Percentiles rank a stretch among this genome's conserved stretches.
phyloP scores from a whole-genome alignment of 2,888 invertebrate genomes.

The Seira ritae region DNA sequence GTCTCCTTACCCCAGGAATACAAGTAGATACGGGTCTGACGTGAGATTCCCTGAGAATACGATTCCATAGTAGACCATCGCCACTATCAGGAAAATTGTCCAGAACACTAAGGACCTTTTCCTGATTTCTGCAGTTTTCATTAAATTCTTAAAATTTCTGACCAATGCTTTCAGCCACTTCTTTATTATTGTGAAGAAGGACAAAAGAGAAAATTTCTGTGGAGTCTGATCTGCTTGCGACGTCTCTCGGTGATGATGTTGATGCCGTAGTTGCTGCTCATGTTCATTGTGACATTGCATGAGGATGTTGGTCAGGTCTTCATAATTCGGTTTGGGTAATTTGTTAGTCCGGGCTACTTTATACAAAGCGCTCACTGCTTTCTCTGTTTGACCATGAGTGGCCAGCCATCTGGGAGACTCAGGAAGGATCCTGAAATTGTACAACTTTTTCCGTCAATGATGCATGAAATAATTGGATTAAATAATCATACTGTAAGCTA shows the following conservation, averaged over 20 bases:
- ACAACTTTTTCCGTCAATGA: too few species aligned
- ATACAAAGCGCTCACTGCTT: constrained; percentile 63
- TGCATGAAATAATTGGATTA: too few species aligned
- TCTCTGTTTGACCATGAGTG: constrained; percentile 63
- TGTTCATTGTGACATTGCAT: constrained; percentile 49
- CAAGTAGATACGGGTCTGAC: constrained; percentile 69
- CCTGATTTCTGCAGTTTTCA: constrained; percentile 68
- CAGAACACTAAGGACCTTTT: constrained; percentile 70
- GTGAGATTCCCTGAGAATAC: constrained; percentile 69
- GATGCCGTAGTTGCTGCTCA: neutral
- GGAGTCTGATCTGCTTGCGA: neutral
- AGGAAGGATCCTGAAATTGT: constrained; percentile 71
- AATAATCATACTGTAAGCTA: too few species aligned
- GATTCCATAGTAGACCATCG: constrained; percentile 71
- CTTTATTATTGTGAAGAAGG: neutral
- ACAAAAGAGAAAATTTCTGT: neutral
- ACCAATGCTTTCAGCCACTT: constrained; percentile 36
- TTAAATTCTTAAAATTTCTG: constrained; percentile 61
- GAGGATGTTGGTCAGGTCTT: constrained; percentile 64
- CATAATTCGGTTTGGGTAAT: constrained; percentile 53
- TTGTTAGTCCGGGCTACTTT: constrained; percentile 67
- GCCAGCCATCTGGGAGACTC: constrained; percentile 72
- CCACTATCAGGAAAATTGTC: constrained; percentile 66
- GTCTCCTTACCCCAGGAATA: constrained; percentile 71
- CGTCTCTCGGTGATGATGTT: neutral